phyloP scores from a whole-genome alignment of 2,797 vertebrate genomes.

The Pampus argenteus region DNA sequence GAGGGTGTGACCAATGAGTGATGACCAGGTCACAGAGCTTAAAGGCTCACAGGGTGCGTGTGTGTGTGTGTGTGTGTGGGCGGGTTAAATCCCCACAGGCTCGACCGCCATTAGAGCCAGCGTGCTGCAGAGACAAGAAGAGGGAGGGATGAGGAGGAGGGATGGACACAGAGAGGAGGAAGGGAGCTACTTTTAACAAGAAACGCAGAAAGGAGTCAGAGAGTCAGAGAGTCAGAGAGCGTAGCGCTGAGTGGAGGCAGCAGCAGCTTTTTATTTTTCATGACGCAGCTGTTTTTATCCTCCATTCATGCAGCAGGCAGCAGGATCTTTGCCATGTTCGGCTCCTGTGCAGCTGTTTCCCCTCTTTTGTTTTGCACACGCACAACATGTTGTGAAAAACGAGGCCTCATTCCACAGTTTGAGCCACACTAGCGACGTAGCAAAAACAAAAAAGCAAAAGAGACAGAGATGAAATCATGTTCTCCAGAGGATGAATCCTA shows the following conservation, averaged over 20 bases:
- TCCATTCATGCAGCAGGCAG: slow-evolving; percentile 50
- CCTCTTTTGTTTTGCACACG: slow-evolving; percentile 52
- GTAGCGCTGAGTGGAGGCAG: slow-evolving; percentile 14
- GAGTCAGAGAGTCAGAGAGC: not conserved
- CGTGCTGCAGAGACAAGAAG: slow-evolving; percentile 28
- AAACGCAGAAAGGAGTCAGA: slow-evolving; percentile 3
- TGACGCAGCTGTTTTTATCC: slow-evolving; percentile 70
- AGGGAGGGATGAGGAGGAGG: slow-evolving; percentile 15
- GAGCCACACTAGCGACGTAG: not conserved
- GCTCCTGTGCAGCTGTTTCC: slow-evolving; percentile 39
- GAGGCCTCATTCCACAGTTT: slow-evolving; percentile 6
- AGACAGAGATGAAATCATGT: no score
- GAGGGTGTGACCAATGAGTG: slow-evolving; percentile 43
- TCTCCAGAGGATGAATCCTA: no score
- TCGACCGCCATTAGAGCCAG: not conserved
- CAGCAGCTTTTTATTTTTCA: slow-evolving; percentile 49
- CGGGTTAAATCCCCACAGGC: slow-evolving; percentile 64
- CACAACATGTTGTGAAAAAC: slow-evolving; percentile 5
- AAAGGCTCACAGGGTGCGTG: slow-evolving; percentile 61
- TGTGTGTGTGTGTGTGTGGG: no score
- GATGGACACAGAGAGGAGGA: slow-evolving; percentile 18
- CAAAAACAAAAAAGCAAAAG: no score
- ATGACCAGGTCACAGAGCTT: slow-evolving; percentile 53
- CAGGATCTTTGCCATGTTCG: slow-evolving; percentile 24
- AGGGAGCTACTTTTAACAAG: not conserved